Base-by-base conservation (phyloP, 1,140 invertebrate genomes). In the Stegodyphus mimosarum region DNA sequence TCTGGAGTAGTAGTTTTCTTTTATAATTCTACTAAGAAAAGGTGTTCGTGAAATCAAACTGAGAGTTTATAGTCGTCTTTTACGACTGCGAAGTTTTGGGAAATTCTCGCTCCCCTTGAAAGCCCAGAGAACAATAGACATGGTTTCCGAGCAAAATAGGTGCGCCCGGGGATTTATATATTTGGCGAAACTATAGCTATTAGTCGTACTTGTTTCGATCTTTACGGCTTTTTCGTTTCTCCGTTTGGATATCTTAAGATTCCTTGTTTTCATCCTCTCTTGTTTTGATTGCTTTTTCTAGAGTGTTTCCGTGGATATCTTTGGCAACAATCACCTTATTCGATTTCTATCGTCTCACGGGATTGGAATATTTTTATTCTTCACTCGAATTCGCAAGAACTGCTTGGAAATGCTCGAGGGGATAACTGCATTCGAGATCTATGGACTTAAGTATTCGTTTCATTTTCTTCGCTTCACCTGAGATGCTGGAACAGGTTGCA, bases 261-360 rank as follows among this genome's bases (percentile, higher is more conserved):
- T 80, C 67, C 53, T 51, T 80, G 33, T 81, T 81, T 81, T 81
- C 33, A 73, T 73, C 11, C 70, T 51, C 64, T 80, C 52, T 80
- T 71, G 66, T 63, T 80, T 80, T 71, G 66, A 80, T 73, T 81
- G 70, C 73, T 73, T 81, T 81, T 80, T 71, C n/a, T 9, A n/a
- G 64, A 78, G 77, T 71, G 49, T 51, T 73, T 50, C 55, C 48
- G 18, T 81, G 79, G 70, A 81, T 81, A 81, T 81, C 79, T 72
- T 81, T 73, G 48, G 79, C 79, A 81, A 81, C 79, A 81, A 81
- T 81, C 79, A 81, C 79, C 79, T 81, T 81, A 81, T 73, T 81
- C 79, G 79, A 81, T 81, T 81, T 81, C 79, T 72, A 81, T 81
- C 55, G 70, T 81, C 79, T 73, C 79, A n/a, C 7, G 79, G 79